A percentile compares a stretch with the other conserved stretches of the same genome.
These are phyloP conservation scores for Erpornis zantholeuca DNA, from an alignment of 2,113 vertebrate genomes.

Conservation along the genomic window DNA sequence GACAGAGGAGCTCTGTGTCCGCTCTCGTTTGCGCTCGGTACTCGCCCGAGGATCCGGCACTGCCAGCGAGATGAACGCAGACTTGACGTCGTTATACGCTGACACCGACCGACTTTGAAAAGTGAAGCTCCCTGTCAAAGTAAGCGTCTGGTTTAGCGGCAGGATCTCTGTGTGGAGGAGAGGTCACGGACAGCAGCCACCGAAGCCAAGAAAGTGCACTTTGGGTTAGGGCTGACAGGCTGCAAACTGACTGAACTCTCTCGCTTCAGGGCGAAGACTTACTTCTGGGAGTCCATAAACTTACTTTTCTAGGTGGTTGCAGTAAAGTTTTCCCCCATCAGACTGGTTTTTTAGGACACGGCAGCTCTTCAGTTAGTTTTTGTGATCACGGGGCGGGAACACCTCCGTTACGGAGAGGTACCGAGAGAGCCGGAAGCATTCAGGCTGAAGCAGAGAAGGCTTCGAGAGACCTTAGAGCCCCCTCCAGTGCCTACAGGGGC, in stretches of 20 bases:
- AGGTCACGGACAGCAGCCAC: neutral
- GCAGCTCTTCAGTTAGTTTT: neutral
- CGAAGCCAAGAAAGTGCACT: accelerated
- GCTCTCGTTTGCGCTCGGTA: neutral
- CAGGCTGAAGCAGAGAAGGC: neutral
- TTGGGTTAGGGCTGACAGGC: neutral
- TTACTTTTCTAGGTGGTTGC: accelerated
- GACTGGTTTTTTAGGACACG: accelerated
- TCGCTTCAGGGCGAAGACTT: neutral
- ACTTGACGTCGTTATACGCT: neutral
- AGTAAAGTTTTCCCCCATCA: neutral
- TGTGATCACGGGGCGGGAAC: neutral
- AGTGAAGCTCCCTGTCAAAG: neutral
- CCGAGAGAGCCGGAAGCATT: neutral
- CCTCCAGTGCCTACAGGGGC: neutral
- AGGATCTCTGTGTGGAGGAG: neutral
- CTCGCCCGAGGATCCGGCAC: neutral
- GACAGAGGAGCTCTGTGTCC: neutral
- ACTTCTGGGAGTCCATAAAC: neutral
- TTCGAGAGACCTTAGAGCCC: neutral
- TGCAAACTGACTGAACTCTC: neutral
- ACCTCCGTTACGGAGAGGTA: neutral
- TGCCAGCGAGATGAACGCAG: neutral
- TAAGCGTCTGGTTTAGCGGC: neutral
- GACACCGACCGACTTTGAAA: neutral